Base-by-base conservation (phyloP, 2,888 invertebrate genomes). In the Acronicta leporina region DNA sequence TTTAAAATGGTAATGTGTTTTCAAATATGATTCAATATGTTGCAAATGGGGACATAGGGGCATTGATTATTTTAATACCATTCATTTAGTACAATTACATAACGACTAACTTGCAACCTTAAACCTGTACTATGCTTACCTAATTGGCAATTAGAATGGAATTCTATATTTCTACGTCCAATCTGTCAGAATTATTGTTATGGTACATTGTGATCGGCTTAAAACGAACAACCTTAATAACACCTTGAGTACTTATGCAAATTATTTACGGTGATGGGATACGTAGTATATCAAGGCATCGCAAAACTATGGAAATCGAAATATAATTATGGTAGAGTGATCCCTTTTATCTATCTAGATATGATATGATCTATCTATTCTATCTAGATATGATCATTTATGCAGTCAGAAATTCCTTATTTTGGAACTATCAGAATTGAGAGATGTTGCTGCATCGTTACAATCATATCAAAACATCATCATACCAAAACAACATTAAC, bases 71-170 rank as follows among this genome's bases (percentile, higher is more conserved):
- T 35, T 35, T 11, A 35, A 38, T 38, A 5, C n/a, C 38, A 38
- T 38, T 38, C 11, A 38, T 38, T 38, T n/a, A 5, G 5, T 11
- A 35, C 4, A n/a, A n/a, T 38, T 7, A n/a, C 6, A n/a, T 38
- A 38, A 38, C 38, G 38, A 15, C 25, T 8, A 25, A 5, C 20
- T 40, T 51, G 41, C 33, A 14, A 44, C 42, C 40, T 50, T 40
- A 44, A 52, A 51, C 20, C 15, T 41, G 38, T 25, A 25, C 33
- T 7, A 35, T 35, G 6, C 35, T 35, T 13, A 35, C 30, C 5
- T 55, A 65, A 61, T 65, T 71, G 60, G 47, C 47, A 59, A 70
- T 63, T 61, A 61, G 35, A 59, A 51, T 60, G 14, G n/a, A 63
- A 51, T 67, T 58, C 2, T 50, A 57, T 51, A 52, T 46, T 59